phyloP scores from a whole-genome alignment of 2,888 invertebrate species.

The Lepidonotus clava region DNA sequence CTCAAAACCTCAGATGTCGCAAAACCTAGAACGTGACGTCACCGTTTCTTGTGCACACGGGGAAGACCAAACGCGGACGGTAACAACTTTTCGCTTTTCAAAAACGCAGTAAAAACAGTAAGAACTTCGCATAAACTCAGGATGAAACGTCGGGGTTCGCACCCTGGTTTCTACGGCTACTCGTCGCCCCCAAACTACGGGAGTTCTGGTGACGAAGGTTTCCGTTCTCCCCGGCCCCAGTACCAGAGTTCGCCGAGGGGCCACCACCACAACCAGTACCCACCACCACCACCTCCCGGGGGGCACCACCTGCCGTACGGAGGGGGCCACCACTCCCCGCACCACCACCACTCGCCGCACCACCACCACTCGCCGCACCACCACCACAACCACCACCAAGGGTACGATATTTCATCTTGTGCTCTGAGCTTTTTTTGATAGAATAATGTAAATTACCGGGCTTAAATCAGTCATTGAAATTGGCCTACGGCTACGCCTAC shows the following conservation, averaged over 20 bases:
- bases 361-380: background rate
- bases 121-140: background rate
- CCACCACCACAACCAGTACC: background rate
- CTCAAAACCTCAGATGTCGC: background rate
- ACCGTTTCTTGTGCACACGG: background rate
- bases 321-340: conserved; percentile 66
- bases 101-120: background rate
- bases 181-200: background rate
- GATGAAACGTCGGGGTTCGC: background rate
- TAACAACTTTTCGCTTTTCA: background rate
- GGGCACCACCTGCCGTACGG: background rate
- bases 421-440: no score
- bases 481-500: no score
- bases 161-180: background rate
- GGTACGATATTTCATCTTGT: no score
- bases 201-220: conserved; percentile 30
- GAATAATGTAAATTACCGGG: no score
- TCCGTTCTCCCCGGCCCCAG: conserved; percentile 45
- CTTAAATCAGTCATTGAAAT: no score
- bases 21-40: conserved; percentile 5
- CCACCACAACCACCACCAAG: no score
- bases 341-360: background rate
- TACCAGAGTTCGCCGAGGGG: conserved; percentile 23
- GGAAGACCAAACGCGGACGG: background rate
- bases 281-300: conserved; percentile 11